phyloP scores from a whole-genome alignment of 2,888 invertebrate genomes.

The Watsonalla binaria region DNA sequence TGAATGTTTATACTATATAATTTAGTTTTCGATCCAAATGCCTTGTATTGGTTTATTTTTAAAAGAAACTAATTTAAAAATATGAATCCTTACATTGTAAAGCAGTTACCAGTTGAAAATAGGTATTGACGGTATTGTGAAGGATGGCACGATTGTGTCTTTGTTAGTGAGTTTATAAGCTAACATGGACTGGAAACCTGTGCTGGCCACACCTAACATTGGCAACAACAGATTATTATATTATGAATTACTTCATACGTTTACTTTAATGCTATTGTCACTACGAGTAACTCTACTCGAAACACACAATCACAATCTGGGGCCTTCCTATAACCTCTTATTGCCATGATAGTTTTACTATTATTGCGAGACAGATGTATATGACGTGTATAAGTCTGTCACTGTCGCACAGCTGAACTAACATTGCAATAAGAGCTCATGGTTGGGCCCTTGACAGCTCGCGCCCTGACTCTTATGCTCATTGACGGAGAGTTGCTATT shows the following conservation, averaged over 20 bases:
- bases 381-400: too few relatives aligned
- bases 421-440: too few relatives aligned
- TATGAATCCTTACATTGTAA: not conserved
- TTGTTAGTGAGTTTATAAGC: conserved; percentile 27
- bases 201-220: conserved; percentile 56
- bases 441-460: too few relatives aligned
- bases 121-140: conserved; percentile 25
- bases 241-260: conserved; percentile 24
- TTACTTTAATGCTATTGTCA: conserved; percentile 25
- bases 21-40: not conserved
- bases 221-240: conserved; percentile 40
- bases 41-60: too few relatives aligned
- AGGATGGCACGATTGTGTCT: conserved; percentile 52
- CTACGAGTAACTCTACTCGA: conserved; percentile 30
- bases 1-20: conserved; percentile 12
- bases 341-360: too few relatives aligned
- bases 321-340: too few relatives aligned
- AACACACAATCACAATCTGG: conserved; percentile 16
- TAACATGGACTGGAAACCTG: conserved; percentile 37
- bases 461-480: not conserved
- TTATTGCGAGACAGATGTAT: too few relatives aligned
- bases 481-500: too few relatives aligned
- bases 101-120: conserved; percentile 9
- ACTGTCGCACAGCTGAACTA: too few relatives aligned
- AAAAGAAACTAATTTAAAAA: too few relatives aligned